Base-by-base conservation (phyloP, 2,888 invertebrate species). In the Cancer borealis region DNA sequence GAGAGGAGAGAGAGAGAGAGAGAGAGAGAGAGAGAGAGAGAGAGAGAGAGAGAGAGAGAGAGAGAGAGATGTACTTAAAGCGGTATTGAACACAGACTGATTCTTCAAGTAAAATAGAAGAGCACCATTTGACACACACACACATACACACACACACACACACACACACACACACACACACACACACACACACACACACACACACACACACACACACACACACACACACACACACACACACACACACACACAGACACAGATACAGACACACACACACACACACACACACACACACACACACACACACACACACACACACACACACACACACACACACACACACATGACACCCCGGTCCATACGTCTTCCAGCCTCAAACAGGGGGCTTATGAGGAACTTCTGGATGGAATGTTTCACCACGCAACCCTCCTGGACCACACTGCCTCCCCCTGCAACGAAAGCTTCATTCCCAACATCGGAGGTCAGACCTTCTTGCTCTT, bases 401-500 rank as follows among this genome's bases (percentile, higher is more conserved):
- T 97, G 39, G 96, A 96, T 92, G 96, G 96, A 95, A 96, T 97
- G 93, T 96, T 97, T 60, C 96, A 96, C 95, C 96, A 96, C 96
- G 97, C 97, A 92, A 96, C 96, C 79, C 96, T 97, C 26, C 96
- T 97, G 95, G 97, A 97, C 96, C 97, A 97, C 96, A 96, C 95
- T 96, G 96, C 96, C 96, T 97, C 91, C 88, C 97, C 97, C 4
- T 97, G 97, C 96, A 97, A 97, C 96, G 96, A 97, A 91, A 96
- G 96, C 96, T 97, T 97, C 96, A 96, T 97, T 95, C 97, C 97
- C 45, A 96, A 96, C 79, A 92, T 88, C 17, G 47, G 88, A 45
- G 92, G 46, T 26, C 92, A 49, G 26, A 92, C 93, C 30, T 94
- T 91, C 96, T 96, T 96, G n/a, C 96, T 97, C 96, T 97, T 96